Evolutionary conservation across 2,888 invertebrate species (phyloP).

Genomic region (Chydorus sphaericus): DNA sequence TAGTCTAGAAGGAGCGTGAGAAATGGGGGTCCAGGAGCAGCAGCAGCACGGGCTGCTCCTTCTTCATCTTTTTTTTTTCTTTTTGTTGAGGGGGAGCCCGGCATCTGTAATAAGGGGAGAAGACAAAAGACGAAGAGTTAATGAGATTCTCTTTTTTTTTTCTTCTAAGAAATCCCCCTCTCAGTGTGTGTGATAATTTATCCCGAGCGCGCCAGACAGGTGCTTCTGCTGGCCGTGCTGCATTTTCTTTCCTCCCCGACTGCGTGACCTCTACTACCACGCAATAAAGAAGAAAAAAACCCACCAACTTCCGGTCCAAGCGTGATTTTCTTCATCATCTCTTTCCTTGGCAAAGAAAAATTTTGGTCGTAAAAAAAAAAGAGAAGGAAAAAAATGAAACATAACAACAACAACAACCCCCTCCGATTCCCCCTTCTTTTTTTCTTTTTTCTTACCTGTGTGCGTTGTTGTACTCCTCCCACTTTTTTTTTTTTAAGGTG

Average conservation of each 20-base stretch:
- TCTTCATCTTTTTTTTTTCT: neutral
- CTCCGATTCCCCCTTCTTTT: neutral
- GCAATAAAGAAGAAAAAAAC: no score
- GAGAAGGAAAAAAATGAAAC: neutral
- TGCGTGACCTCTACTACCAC: neutral
- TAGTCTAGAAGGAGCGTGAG: neutral
- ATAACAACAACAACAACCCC: neutral
- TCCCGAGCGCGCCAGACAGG: no score
- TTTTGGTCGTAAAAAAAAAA: neutral
- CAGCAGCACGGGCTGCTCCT: neutral
- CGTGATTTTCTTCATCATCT: no score
- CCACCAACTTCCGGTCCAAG: no score
- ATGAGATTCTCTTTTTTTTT: constrained; percentile 6
- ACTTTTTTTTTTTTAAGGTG: neutral
- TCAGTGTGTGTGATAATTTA: no score
- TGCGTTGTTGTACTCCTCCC: neutral
- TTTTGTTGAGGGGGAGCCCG: neutral
- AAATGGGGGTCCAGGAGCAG: neutral
- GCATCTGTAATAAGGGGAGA: neutral
- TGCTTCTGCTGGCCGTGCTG: no score
- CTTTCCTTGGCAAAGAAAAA: neutral
- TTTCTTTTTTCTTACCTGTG: no score
- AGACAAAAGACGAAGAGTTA: neutral
- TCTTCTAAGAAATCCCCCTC: no score
- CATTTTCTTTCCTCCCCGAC: no score